phyloP scores from a whole-genome alignment of 2,113 vertebrate genomes.

The Triplophysa siluroides region DNA sequence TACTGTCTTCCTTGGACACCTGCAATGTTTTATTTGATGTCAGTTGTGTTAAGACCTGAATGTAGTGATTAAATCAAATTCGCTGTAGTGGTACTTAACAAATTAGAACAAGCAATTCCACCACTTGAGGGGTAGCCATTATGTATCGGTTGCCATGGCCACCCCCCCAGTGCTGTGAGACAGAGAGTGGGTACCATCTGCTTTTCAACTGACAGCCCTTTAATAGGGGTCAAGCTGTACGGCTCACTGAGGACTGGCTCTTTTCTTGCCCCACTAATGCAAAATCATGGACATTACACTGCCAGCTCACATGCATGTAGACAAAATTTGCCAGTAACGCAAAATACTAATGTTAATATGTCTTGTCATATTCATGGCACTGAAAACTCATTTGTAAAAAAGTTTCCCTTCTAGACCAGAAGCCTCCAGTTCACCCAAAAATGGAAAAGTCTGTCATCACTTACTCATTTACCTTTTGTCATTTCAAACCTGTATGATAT shows the following conservation, averaged over 20 bases:
- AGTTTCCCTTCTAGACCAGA: no score
- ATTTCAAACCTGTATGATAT: no score
- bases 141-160: conserved; percentile 73
- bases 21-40: conserved; percentile 69
- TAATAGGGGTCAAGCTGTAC: conserved; percentile 77
- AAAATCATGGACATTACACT: conserved; percentile 67
- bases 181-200: conserved; percentile 71
- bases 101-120: conserved; percentile 76
- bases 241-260: conserved; percentile 67
- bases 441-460: no score
- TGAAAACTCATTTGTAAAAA: background rate
- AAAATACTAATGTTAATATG: conserved; percentile 6
- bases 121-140: conserved; percentile 69
- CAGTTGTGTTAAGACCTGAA: conserved; percentile 69
- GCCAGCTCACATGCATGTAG: conserved; percentile 46
- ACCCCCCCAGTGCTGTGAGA: conserved; percentile 55
- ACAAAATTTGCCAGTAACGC: conserved; percentile 34
- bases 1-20: conserved; percentile 56
- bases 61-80: conserved; percentile 74
- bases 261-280: conserved; percentile 63
- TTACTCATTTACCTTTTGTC: no score
- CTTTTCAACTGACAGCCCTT: conserved; percentile 69
- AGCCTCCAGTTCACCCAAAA: no score
- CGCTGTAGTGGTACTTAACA: conserved; percentile 76
- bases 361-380: background rate